These are phyloP conservation scores for Drosophila peninsularis DNA, from an alignment of 2,888 invertebrate genomes.

Conservation along the genomic window DNA sequence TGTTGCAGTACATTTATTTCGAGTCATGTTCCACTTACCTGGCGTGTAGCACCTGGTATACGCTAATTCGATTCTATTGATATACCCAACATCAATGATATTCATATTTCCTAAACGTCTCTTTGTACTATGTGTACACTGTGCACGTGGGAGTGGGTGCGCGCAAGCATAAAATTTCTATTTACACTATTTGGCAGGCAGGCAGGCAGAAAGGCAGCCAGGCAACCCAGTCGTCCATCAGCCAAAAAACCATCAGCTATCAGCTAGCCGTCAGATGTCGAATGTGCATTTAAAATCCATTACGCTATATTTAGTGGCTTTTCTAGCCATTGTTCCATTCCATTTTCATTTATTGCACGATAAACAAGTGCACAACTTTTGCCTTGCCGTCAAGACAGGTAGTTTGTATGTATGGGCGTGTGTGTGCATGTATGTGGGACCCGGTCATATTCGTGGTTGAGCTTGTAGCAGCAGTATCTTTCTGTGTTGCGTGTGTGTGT, in stretches of 20 bases:
- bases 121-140: conserved; percentile 1
- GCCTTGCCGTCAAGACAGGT: conserved; percentile 48
- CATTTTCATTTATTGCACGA: conserved; percentile 64
- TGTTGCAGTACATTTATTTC: conserved; percentile 27
- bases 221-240: conserved; percentile 15
- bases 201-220: conserved; percentile 20
- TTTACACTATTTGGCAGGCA: conserved; percentile 48
- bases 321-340: conserved; percentile 62
- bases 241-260: conserved; percentile 45
- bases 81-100: conserved; percentile 27
- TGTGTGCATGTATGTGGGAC: background rate
- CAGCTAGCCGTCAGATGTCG: conserved; percentile 61
- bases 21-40: conserved; percentile 7
- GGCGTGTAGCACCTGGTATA: conserved; percentile 29
- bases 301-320: conserved; percentile 65
- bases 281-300: conserved; percentile 71
- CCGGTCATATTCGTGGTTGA: conserved; percentile 20
- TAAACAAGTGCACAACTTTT: conserved; percentile 55
- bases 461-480: background rate
- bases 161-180: conserved; percentile 50
- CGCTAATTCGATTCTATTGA: conserved; percentile 29
- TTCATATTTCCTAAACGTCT: conserved; percentile 33
- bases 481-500: background rate
- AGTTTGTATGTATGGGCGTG: conserved; percentile 12
- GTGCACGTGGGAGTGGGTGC: conserved; percentile 26